These are phyloP conservation scores for Miniopterus natalensis DNA, from an alignment of 2,113 vertebrate genomes.

Conservation along the genomic window DNA sequence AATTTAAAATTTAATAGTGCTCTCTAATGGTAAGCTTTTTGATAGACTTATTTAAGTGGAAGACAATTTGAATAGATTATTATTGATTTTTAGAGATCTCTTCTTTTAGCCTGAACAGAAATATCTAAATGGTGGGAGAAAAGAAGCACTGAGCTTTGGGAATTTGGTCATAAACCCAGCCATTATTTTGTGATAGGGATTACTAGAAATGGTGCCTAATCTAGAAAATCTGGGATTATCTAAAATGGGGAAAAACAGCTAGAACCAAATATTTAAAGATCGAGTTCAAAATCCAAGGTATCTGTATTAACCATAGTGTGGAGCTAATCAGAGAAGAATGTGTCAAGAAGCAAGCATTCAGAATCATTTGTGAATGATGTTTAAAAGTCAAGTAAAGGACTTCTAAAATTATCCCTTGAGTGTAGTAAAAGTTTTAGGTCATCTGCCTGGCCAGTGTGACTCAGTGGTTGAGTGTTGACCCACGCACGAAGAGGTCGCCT, in stretches of 20 bases:
- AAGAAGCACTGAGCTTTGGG: not conserved
- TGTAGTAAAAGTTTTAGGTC: not conserved
- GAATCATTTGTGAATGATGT: not conserved
- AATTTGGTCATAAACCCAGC: not conserved
- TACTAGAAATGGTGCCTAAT: not conserved
- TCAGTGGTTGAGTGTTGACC: no score
- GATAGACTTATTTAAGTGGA: not conserved
- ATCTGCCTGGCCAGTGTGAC: no score
- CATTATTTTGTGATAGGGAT: not conserved
- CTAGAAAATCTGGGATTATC: not conserved
- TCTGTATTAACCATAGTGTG: not conserved
- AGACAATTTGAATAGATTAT: not conserved
- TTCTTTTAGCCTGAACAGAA: not conserved
- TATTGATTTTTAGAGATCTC: not conserved
- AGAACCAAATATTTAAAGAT: not conserved
- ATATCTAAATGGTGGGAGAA: not conserved
- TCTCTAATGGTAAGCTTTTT: not conserved
- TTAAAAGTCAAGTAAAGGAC: not conserved
- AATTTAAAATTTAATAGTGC: not conserved
- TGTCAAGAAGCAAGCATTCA: not conserved
- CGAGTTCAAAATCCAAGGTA: not conserved
- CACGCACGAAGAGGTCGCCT: no score
- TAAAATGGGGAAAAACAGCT: not conserved
- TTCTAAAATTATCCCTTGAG: not conserved
- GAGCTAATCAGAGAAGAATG: not conserved